These are phyloP conservation scores for Coleophora deauratella DNA, from an alignment of 2,888 invertebrate genomes.

Conservation along the genomic window DNA sequence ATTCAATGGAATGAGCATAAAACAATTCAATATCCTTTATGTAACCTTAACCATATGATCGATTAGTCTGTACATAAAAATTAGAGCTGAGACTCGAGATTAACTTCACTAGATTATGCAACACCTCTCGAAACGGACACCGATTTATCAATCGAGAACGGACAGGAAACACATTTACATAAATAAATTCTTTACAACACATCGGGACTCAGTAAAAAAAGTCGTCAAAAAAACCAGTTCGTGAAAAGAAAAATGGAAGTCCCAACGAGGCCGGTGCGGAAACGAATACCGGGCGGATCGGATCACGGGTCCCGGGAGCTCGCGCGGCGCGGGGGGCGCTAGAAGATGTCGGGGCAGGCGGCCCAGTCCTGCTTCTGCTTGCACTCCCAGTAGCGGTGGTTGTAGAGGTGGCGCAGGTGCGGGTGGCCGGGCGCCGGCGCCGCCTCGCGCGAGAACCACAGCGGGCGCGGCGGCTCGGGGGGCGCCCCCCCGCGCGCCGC, in stretches of 20 bases:
- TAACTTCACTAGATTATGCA: slow-evolving; percentile 3
- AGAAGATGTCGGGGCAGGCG: slow-evolving; percentile 93
- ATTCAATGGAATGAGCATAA: slow-evolving; percentile 15
- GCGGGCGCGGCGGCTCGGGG: slow-evolving; percentile 81
- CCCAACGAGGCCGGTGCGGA: too few relatives aligned
- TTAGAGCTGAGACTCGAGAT: too few relatives aligned
- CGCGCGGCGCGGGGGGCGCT: slow-evolving; percentile 22
- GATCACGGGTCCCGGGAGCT: background rate
- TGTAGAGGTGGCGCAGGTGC: slow-evolving; percentile 82
- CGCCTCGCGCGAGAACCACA: slow-evolving; percentile 93
- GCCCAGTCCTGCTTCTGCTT: slow-evolving; percentile 93
- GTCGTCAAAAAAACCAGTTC: too few relatives aligned
- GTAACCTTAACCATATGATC: slow-evolving; percentile 2
- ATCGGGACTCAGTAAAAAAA: too few relatives aligned
- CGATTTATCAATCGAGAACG: too few relatives aligned
- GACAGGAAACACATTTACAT: background rate
- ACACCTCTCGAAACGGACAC: too few relatives aligned
- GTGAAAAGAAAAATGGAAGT: too few relatives aligned
- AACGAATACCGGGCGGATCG: too few relatives aligned
- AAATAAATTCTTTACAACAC: slow-evolving; percentile 22
- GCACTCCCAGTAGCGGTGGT: slow-evolving; percentile 93
- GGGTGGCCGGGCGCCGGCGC: slow-evolving; percentile 72
- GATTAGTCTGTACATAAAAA: too few relatives aligned
- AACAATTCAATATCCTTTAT: slow-evolving; percentile 2
- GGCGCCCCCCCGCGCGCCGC: slow-evolving; percentile 77